Conservation (phyloP, 2,113 vertebrate species). For the Gambusia affinis region DNA sequence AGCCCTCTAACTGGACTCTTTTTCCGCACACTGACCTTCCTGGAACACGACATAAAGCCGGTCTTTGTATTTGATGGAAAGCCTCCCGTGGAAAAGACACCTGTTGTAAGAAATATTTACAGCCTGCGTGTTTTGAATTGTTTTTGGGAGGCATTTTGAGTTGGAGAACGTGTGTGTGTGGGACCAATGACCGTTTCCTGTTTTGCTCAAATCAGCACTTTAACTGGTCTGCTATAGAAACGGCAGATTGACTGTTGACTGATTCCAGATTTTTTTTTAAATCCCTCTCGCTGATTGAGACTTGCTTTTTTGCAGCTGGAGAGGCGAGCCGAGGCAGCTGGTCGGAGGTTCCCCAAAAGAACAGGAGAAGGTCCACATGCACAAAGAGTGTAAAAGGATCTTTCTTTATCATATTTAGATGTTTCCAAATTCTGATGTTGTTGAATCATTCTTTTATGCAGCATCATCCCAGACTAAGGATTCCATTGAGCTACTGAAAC, state of each 20-base stretch:
- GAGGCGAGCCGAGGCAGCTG: slow-evolving; percentile 73
- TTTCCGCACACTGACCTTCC: slow-evolving; percentile 80
- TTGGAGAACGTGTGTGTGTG: background rate
- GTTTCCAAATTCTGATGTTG: too few species aligned
- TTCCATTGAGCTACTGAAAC: slow-evolving; percentile 69
- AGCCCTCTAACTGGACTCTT: slow-evolving; percentile 78
- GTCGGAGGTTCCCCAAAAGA: slow-evolving; percentile 45
- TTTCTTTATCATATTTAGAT: background rate
- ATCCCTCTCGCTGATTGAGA: background rate
- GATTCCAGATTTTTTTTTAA: too few species aligned
- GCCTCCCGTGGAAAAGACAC: slow-evolving; percentile 75
- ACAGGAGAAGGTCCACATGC: slow-evolving; percentile 60
- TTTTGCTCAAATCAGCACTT: background rate
- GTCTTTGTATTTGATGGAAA: slow-evolving; percentile 83
- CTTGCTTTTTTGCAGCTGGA: slow-evolving; percentile 68
- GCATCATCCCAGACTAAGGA: slow-evolving; percentile 70
- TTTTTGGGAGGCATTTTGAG: background rate
- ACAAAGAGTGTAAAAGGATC: background rate
- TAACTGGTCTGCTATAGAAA: slow-evolving; percentile 2
- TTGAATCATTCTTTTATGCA: slow-evolving; percentile 28
- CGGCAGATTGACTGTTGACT: background rate
- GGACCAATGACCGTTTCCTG: too few species aligned
- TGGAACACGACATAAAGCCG: slow-evolving; percentile 82
- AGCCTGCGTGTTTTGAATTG: too few species aligned
- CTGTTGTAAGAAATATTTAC: slow-evolving; percentile 67